Percentiles rank a stretch among this genome's conserved stretches.
phyloP scores from a whole-genome alignment of 2,888 invertebrate species.

The Polyommatus iphigenia region DNA sequence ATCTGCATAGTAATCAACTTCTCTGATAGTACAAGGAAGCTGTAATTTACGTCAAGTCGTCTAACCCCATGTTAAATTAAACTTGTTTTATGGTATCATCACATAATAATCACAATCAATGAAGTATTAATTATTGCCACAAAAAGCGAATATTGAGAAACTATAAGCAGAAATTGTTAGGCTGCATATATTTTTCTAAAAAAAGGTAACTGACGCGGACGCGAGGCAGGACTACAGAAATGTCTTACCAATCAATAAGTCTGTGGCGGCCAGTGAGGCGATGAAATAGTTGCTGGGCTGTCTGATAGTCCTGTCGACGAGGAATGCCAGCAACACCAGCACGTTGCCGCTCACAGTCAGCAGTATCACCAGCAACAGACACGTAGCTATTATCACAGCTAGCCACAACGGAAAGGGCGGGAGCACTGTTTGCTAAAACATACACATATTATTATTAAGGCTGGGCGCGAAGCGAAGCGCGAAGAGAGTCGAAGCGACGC shows the following conservation, averaged over 20 bases:
- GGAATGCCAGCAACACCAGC: slow-evolving; percentile 95
- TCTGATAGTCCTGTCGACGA: slow-evolving; percentile 94
- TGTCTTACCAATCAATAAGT: slow-evolving; percentile 93
- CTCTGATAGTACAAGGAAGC: too few relatives aligned
- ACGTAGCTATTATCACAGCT: slow-evolving; percentile 92
- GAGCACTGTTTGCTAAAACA: slow-evolving; percentile 79
- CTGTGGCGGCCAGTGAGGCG: slow-evolving; percentile 97
- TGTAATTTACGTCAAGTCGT: too few relatives aligned
- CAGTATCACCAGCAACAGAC: slow-evolving; percentile 92
- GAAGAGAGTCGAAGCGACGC: too few relatives aligned
- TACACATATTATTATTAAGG: background rate
- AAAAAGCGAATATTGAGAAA: background rate
- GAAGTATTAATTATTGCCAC: too few relatives aligned
- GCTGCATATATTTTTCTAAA: too few relatives aligned
- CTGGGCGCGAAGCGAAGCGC: too few relatives aligned
- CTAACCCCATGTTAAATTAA: too few relatives aligned
- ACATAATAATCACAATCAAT: too few relatives aligned
- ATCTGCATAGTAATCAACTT: too few relatives aligned
- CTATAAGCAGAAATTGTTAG: background rate
- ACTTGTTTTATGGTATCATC: too few relatives aligned
- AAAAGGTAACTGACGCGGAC: too few relatives aligned
- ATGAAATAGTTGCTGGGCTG: slow-evolving; percentile 99
- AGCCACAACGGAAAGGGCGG: slow-evolving; percentile 95
- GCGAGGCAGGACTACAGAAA: background rate
- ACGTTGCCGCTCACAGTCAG: slow-evolving; percentile 97